Conservation (phyloP, 2,113 vertebrate species). For the Hystrix brachyura region DNA sequence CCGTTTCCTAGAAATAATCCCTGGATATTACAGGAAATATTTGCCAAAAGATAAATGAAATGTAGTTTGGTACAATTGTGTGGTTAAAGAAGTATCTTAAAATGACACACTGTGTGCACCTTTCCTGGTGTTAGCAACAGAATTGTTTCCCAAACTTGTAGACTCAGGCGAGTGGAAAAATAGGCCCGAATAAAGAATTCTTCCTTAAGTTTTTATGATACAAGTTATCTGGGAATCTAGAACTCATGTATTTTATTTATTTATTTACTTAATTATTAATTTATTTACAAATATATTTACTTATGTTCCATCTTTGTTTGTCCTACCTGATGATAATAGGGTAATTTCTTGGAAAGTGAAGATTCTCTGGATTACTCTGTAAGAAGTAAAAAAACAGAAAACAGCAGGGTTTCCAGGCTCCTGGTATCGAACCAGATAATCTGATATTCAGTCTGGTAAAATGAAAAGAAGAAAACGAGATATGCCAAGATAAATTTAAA, state of each 20-base stretch:
- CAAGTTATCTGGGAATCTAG: neutral
- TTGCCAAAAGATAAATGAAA: conserved; percentile 7
- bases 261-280: neutral
- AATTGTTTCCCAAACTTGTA: neutral
- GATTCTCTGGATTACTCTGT: neutral
- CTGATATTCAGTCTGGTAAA: neutral
- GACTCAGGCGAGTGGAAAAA: neutral
- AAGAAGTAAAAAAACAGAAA: neutral
- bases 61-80: neutral
- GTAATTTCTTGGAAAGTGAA: neutral
- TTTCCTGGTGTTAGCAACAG: neutral
- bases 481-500: neutral
- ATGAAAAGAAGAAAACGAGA: neutral
- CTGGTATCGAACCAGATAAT: neutral
- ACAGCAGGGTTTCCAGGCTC: neutral
- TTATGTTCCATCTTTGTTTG: conserved; percentile 3
- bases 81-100: neutral
- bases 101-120: neutral
- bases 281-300: neutral
- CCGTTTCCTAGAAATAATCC: conserved; percentile 12
- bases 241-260: neutral
- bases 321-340: neutral
- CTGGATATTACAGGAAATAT: neutral
- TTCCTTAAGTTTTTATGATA: neutral
- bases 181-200: neutral